phyloP scores from a whole-genome alignment of 64 coral and sea anemone species.

The Hydrozoanthus tunicans region DNA sequence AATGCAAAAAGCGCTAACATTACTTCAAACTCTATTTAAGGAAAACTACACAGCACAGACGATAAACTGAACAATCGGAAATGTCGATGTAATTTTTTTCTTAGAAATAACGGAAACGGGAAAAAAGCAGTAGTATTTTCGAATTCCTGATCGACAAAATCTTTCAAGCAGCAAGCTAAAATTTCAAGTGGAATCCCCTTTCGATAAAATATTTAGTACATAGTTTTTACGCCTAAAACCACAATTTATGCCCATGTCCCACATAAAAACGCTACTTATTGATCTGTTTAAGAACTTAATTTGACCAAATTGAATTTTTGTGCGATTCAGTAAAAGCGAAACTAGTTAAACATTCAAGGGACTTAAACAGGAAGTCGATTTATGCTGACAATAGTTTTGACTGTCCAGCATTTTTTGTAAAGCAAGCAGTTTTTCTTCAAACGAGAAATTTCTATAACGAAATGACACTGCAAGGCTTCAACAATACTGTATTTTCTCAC shows the following conservation, averaged over 20 bases:
- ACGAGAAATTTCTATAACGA: background rate
- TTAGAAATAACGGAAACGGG: no score
- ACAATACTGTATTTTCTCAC: background rate
- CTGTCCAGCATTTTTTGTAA: background rate
- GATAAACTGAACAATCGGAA: no score
- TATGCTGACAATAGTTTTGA: background rate
- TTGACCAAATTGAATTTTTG: background rate
- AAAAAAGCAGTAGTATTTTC: no score
- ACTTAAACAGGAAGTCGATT: slow-evolving; percentile 41
- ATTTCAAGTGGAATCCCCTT: slow-evolving; percentile 36
- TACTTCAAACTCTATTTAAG: no score
- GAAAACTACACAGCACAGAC: no score
- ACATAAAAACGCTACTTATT: background rate
- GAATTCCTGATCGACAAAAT: background rate
- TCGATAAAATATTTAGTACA: slow-evolving; percentile 4
- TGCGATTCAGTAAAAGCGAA: slow-evolving; percentile 3
- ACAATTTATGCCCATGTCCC: background rate
- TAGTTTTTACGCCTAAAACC: background rate
- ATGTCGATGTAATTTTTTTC: no score
- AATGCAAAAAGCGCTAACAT: no score
- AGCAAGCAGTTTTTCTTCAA: background rate
- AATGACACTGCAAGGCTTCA: no score
- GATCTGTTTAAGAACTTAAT: background rate
- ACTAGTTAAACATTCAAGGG: background rate
- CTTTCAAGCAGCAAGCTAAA: background rate